Evolutionary conservation across 1,140 invertebrate genomes (phyloP).

Genomic region (Neotoxoptera formosana): DNA sequence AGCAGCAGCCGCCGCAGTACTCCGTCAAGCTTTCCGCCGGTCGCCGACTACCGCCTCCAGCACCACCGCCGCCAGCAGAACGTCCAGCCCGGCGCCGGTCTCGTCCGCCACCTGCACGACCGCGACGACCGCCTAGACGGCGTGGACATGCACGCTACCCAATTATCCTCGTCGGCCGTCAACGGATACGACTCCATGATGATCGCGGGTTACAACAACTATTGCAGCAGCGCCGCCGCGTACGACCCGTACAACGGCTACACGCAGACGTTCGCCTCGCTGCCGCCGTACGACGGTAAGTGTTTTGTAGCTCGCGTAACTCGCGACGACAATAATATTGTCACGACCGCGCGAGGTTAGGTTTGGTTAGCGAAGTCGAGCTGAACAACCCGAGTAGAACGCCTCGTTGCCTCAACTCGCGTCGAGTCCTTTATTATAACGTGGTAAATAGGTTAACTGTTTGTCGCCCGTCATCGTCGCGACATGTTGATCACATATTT

Average conservation of each 20-base stretch:
- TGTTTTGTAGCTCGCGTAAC: neutral
- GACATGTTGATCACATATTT: too few species aligned
- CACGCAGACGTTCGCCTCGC: constrained; percentile 27
- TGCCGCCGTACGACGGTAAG: constrained; percentile 46
- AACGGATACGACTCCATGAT: constrained; percentile 42
- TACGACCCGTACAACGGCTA: constrained; percentile 49
- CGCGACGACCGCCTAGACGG: neutral
- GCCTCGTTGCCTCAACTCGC: too few species aligned
- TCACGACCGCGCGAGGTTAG: too few species aligned
- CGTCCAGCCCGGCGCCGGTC: neutral
- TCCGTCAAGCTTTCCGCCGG: constrained; percentile 39
- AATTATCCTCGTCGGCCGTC: neutral
- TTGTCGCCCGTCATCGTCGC: too few species aligned
- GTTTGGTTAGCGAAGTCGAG: too few species aligned
- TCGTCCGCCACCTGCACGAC: neutral
- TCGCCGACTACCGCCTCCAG: neutral
- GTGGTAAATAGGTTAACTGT: too few species aligned
- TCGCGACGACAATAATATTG: too few species aligned
- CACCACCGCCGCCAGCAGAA: neutral
- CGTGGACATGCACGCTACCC: neutral
- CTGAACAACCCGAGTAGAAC: too few species aligned
- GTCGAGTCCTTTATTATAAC: too few species aligned
- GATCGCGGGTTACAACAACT: neutral
- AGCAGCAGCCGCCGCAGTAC: neutral
- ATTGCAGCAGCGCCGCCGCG: neutral